Evolutionary conservation across 2,888 invertebrate genomes (phyloP).

Genomic region (Matsumyia berberina): DNA sequence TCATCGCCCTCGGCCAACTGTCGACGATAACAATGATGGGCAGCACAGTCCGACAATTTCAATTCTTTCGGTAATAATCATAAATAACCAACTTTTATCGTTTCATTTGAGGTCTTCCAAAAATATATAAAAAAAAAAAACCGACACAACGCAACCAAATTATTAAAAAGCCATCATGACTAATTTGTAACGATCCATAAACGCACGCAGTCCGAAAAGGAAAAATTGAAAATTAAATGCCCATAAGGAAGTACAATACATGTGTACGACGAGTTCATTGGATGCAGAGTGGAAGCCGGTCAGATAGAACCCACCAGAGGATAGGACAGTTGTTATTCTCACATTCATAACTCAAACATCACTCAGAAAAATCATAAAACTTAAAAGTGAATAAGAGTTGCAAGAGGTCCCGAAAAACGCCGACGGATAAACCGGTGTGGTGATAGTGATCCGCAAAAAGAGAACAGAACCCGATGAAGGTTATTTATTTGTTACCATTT

Average conservation of each 20-base stretch:
- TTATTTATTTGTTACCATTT: conserved; percentile 65
- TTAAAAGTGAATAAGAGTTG: conserved; percentile 61
- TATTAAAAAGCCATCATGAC: conserved; percentile 76
- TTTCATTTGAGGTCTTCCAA: conserved; percentile 60
- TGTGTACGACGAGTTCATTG: conserved; percentile 1
- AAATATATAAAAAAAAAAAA: conserved; percentile 32
- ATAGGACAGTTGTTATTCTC: conserved; percentile 46
- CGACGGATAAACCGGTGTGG: conserved; percentile 60
- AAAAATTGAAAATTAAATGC: conserved; percentile 63
- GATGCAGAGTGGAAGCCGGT: conserved; percentile 14
- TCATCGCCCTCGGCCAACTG: conserved; percentile 61
- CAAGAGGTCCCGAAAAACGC: conserved; percentile 12
- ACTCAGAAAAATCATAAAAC: conserved; percentile 73
- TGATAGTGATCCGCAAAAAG: conserved; percentile 64
- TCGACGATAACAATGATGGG: conserved; percentile 44
- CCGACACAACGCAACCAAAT: conserved; percentile 62
- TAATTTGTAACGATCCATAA: conserved; percentile 73
- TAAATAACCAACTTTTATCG: conserved; percentile 74
- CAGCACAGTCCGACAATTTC: conserved; percentile 45
- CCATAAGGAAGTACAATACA: conserved; percentile 59
- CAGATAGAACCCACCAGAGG: conserved; percentile 29
- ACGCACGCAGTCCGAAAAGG: conserved; percentile 42
- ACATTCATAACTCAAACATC: conserved; percentile 64
- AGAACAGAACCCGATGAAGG: conserved; percentile 22
- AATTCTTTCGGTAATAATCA: conserved; percentile 68